These are phyloP conservation scores for Epinotia ramella DNA, from an alignment of 2,888 invertebrate species.

Conservation along the genomic window DNA sequence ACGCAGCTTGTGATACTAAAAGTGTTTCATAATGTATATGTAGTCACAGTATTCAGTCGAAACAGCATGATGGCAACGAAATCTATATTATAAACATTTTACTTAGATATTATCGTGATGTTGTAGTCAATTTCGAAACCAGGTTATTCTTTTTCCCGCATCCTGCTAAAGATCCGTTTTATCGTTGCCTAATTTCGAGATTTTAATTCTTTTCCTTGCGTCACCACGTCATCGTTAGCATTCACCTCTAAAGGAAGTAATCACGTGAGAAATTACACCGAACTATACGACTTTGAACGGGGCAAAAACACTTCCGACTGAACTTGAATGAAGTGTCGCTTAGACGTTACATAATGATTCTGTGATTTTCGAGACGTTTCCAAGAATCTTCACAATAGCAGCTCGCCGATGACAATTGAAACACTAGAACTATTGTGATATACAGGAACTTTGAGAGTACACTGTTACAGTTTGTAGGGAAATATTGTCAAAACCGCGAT, in stretches of 20 bases:
- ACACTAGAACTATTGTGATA: constrained; percentile 31
- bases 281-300: constrained; percentile 29
- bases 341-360: constrained; percentile 56
- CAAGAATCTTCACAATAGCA: constrained; percentile 63
- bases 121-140: background rate
- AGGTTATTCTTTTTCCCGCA: constrained; percentile 6
- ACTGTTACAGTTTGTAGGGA: too few species aligned
- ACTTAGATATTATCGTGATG: background rate
- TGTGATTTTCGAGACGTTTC: constrained; percentile 64
- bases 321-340: constrained; percentile 33
- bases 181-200: constrained; percentile 19
- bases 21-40: too few species aligned
- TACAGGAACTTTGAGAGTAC: too few species aligned
- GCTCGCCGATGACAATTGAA: constrained; percentile 55
- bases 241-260: constrained; percentile 38
- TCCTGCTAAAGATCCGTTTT: constrained; percentile 38
- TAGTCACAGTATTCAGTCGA: too few species aligned
- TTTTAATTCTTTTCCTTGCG: constrained; percentile 25
- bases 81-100: background rate
- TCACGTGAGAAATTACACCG: constrained; percentile 39
- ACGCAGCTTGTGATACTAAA: too few species aligned
- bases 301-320: constrained; percentile 37
- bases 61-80: too few species aligned
- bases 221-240: constrained; percentile 20
- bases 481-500: too few species aligned